A percentile compares a stretch with the other conserved stretches of the same genome.
phyloP scores from a whole-genome alignment of 1,140 invertebrate genomes.

The Cardiocondyla obscurior region DNA sequence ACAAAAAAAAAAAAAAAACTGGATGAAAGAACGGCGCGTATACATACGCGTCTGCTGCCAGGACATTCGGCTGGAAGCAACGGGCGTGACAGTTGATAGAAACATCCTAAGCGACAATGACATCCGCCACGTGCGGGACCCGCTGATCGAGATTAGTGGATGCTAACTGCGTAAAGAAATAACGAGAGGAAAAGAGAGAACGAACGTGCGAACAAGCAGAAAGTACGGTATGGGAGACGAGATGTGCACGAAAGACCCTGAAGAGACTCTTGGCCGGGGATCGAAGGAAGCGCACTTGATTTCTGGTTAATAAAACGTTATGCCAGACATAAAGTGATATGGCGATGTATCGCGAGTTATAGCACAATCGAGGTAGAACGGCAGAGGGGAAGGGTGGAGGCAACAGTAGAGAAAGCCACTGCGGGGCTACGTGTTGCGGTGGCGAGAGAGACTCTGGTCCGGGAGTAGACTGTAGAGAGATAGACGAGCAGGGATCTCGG shows the following conservation, averaged over 20 bases:
- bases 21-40: not conserved
- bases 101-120: constrained; percentile 19
- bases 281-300: constrained; percentile 63
- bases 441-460: constrained; percentile 43
- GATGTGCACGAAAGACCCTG: too few relatives aligned
- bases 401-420: constrained; percentile 39
- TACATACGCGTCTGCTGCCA: too few relatives aligned
- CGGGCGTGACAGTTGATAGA: constrained; percentile 22
- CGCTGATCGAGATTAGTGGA: not conserved
- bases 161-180: constrained; percentile 21
- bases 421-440: constrained; percentile 65
- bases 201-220: constrained; percentile 1
- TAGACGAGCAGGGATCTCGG: constrained; percentile 11
- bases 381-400: too few relatives aligned
- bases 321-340: constrained; percentile 74
- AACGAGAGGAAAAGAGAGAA: not conserved
- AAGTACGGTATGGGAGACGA: not conserved
- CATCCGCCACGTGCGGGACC: not conserved
- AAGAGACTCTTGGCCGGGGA: not conserved
- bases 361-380: constrained; percentile 36
- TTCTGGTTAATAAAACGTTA: constrained; percentile 78
- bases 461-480: not conserved
- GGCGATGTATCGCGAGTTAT: constrained; percentile 70
- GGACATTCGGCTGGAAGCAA: not conserved
- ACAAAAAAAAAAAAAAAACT: constrained; percentile 24